Base-by-base conservation (phyloP, 35 echinoderm and acorn worm genomes). In the Apostichopus parvimensis region DNA sequence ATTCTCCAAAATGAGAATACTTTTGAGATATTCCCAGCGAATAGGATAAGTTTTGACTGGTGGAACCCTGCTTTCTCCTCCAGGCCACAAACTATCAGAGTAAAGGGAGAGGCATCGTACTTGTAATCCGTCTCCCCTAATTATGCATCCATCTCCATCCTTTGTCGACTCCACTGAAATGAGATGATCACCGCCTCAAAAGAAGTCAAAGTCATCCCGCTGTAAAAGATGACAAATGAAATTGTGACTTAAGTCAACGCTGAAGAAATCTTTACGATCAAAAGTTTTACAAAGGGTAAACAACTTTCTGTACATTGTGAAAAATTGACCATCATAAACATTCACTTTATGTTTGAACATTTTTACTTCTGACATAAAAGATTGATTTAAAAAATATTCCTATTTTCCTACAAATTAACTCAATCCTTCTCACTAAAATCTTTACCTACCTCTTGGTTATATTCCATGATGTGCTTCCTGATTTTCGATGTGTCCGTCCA, bases 401-500 rank as follows among this genome's bases (percentile, higher is more conserved):
- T 0, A 8, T 3, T 45, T 45, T 45, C 34, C 34, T 45, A 45
- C 34, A 45, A 45, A 45, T 4, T 45, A 45, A 45, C 34, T 45
- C 34, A 45, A 45, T 4, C 34, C 34, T 45, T 45, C 34, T 45
- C 2, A 45, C 1, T 45, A 45, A 2, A 45, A 45, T 61, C 58
- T 61, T 0, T 2, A 61, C 92, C 92, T 93, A 98, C 96, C 91
- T 91, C 88, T 89, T 98, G 94, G 68, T 98, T 98, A 78, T 98
- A 98, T 58, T 92, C 93, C 80, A 95, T 96, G 34, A 98, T 88
- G 78, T 98, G 97, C 91, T 96, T 93, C 80, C 81, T 92, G 15
- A 98, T 98, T 82, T 98, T 98, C 6, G 97, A 98, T 56, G 97
- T 98, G 79, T 98, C 97, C 76, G 95, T 96, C 97, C 97, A 98